Conservation (phyloP, 2,113 vertebrate species). For the Corythornis vintsioides region DNA sequence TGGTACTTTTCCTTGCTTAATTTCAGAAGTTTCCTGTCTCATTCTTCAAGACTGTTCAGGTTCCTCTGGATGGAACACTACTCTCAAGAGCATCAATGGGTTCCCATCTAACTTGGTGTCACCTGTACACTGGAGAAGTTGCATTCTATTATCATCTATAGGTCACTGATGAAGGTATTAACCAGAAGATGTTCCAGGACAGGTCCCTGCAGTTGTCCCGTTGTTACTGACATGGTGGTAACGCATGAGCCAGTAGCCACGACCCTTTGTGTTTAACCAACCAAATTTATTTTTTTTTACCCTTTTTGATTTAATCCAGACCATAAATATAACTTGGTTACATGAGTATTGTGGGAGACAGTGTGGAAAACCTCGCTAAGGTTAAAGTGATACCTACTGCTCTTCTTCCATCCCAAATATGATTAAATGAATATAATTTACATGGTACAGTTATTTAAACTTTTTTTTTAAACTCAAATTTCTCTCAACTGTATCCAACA, state of each 20-base stretch:
- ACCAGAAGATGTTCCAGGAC: neutral
- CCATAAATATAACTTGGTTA: neutral
- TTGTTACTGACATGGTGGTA: fast-evolving
- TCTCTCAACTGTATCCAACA: neutral
- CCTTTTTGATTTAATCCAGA: neutral
- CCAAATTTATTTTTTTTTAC: neutral
- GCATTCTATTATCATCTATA: neutral
- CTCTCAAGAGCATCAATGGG: neutral
- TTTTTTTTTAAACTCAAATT: neutral
- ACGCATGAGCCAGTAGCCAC: fast-evolving
- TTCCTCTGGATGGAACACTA: neutral
- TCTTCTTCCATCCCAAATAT: neutral
- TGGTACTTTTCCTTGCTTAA: neutral
- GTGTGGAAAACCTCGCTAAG: neutral
- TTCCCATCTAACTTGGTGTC: neutral
- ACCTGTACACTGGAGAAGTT: neutral
- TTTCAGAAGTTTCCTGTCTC: neutral
- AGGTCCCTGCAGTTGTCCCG: neutral
- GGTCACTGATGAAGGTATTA: neutral
- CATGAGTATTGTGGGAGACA: neutral
- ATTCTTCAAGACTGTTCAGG: neutral
- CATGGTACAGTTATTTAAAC: neutral
- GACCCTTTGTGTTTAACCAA: neutral
- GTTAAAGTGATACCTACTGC: neutral
- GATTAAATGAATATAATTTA: neutral